A percentile compares a stretch with the other conserved stretches of the same genome.
phyloP scores from a whole-genome alignment of 2,113 vertebrate genomes.

The Alligator mississippiensis region DNA sequence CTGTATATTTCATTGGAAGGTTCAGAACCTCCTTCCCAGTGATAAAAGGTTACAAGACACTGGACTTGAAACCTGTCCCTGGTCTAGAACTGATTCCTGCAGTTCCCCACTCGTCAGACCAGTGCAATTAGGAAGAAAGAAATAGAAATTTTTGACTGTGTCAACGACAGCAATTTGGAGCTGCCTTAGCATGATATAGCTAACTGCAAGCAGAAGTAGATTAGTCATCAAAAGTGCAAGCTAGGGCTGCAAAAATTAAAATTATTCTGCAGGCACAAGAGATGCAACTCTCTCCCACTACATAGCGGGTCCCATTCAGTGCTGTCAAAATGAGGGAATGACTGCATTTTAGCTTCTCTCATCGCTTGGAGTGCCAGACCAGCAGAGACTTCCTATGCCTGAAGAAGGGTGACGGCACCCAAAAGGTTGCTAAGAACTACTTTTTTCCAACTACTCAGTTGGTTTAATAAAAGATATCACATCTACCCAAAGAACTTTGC shows the following conservation, averaged over 20 bases:
- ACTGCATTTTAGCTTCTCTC: not conserved
- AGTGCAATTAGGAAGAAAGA: not conserved
- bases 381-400: not conserved
- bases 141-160: not conserved
- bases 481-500: not conserved
- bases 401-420: no score
- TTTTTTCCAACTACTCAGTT: no score
- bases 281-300: fast-evolving
- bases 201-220: not conserved
- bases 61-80: not conserved
- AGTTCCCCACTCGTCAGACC: not conserved
- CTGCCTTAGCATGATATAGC: not conserved
- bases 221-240: not conserved
- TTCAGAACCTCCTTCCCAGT: not conserved
- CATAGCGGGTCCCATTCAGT: not conserved
- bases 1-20: not conserved
- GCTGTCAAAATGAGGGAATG: not conserved
- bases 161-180: fast-evolving
- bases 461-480: no score
- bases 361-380: not conserved
- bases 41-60: not conserved
- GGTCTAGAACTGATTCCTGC: not conserved
- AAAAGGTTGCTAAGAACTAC: no score
- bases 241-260: not conserved
- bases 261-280: not conserved